These are phyloP conservation scores for Manis javanica DNA, from an alignment of 2,797 vertebrate genomes.

Conservation along the genomic window DNA sequence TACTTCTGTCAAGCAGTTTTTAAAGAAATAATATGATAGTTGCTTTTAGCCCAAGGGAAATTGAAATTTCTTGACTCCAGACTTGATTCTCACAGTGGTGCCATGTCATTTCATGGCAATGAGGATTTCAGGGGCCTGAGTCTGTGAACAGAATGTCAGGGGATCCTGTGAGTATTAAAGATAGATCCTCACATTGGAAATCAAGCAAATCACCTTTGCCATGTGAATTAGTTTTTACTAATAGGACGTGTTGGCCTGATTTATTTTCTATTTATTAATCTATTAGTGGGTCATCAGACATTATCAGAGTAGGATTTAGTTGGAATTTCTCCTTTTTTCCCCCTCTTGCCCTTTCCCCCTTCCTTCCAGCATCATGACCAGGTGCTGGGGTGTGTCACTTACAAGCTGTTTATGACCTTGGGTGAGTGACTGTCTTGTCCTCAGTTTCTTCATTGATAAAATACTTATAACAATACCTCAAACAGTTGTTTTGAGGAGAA, in stretches of 20 bases:
- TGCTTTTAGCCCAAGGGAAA: conserved; percentile 34
- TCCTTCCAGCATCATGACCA: background rate
- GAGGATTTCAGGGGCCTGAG: background rate
- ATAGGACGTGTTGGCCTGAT: background rate
- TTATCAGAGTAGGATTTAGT: background rate
- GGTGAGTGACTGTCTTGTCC: background rate
- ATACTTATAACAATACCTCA: background rate
- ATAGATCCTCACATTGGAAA: background rate
- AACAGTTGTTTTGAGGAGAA: background rate
- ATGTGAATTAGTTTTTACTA: background rate
- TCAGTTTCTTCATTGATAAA: background rate
- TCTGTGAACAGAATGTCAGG: background rate
- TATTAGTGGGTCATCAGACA: background rate
- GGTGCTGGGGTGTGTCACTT: background rate
- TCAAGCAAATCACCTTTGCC: background rate
- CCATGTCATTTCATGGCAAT: background rate
- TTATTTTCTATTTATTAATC: conserved; percentile 17
- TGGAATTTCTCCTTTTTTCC: background rate
- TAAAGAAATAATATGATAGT: background rate
- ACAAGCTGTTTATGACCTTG: background rate
- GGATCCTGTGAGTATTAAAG: background rate
- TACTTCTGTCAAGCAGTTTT: background rate
- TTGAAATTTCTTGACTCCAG: background rate
- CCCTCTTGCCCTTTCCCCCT: background rate
- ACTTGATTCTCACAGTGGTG: background rate